phyloP scores from a whole-genome alignment of 2,888 invertebrate species.

The Leptarthrus brevirostris region DNA sequence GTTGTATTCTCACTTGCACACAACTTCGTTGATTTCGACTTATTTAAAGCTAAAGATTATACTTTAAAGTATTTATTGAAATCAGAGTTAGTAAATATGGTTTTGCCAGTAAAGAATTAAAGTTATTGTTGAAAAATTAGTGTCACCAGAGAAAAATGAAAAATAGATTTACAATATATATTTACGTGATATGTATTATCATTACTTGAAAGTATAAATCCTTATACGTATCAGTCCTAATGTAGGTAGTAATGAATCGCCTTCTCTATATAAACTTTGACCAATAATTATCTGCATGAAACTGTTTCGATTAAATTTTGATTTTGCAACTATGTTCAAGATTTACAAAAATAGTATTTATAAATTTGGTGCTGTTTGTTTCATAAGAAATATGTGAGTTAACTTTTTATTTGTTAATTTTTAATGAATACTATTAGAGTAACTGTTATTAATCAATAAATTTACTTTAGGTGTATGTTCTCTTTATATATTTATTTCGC shows the following conservation, averaged over 20 bases:
- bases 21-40: too few species aligned
- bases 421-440: not conserved
- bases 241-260: not conserved
- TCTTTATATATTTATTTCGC: not conserved
- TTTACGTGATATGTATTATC: slow-evolving; percentile 14
- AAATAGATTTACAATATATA: too few species aligned
- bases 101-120: too few species aligned
- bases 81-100: too few species aligned
- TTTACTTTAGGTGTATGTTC: not conserved
- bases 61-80: too few species aligned
- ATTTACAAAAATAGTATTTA: slow-evolving; percentile 16
- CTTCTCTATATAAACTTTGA: not conserved
- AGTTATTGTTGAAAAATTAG: too few species aligned
- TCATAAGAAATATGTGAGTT: slow-evolving; percentile 25
- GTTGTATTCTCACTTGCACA: too few species aligned
- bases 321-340: not conserved
- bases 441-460: not conserved
- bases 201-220: not conserved
- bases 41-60: too few species aligned
- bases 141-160: too few species aligned
- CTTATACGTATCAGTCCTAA: slow-evolving; percentile 29
- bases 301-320: slow-evolving; percentile 11
- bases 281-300: slow-evolving; percentile 20
- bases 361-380: slow-evolving; percentile 16
- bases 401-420: not conserved